Percentiles rank a stretch among this genome's conserved stretches.
Conservation (phyloP, 2,113 vertebrate species). For the Indri indri region DNA sequence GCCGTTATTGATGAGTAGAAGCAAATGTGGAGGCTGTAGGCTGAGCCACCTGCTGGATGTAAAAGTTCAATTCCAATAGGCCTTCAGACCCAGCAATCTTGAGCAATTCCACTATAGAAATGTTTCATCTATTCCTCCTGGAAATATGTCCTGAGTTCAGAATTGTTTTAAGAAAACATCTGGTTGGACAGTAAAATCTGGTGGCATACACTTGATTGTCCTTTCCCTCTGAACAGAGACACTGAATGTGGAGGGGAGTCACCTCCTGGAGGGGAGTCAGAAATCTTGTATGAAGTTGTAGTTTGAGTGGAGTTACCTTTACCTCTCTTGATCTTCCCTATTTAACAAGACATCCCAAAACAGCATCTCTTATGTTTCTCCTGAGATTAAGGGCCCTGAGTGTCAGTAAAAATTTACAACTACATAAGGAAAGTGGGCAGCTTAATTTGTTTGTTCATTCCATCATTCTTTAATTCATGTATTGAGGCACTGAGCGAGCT, state of each 20-base stretch:
- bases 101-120: neutral
- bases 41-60: neutral
- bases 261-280: neutral
- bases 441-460: constrained; percentile 23
- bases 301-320: neutral
- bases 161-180: constrained; percentile 20
- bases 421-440: neutral
- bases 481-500: neutral
- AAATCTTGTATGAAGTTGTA: neutral
- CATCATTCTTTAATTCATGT: constrained; percentile 20
- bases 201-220: neutral
- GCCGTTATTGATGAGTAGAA: neutral
- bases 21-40: neutral
- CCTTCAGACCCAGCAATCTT: neutral
- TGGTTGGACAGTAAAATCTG: neutral
- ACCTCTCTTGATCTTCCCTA: neutral
- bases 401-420: constrained; percentile 4
- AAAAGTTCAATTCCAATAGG: constrained; percentile 15
- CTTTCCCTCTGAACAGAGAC: constrained; percentile 17
- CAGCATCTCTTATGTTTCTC: constrained; percentile 5
- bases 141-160: neutral
- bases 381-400: neutral
- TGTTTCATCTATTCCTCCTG: neutral
- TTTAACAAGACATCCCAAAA: neutral
- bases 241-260: neutral